Evolutionary conservation across 2,888 invertebrate genomes (phyloP), one percentile per base, ranked within the genome.

Genomic region (Amiota communis): DNA sequence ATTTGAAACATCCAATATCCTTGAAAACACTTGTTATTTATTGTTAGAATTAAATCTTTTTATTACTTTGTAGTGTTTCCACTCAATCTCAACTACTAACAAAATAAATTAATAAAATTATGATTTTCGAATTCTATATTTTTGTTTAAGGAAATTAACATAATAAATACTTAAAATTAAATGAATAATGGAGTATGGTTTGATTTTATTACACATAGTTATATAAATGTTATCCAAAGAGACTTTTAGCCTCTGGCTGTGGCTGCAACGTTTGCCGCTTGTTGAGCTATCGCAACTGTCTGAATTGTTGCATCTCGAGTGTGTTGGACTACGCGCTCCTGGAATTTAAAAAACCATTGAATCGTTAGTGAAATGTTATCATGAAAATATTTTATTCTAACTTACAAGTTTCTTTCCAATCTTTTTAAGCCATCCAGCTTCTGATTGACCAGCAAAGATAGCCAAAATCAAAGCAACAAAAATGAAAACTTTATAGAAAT

Each of bases 341-440:
- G 56, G 56, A 72, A 20, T 57, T 20, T 10, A 64, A 4, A 65
- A 2, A 17, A 59, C 57, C 12, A 71, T 48, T 11, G 2, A n/a
- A 51, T 17, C 8, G 0, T 11, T 17, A 49, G 11, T 36, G 12
- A 10, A 51, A 11, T 0, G 0, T 1, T 1, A 8, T 47, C 13
- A 49, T 17, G n/a, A 49, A 48, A 49, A 67, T 48, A n/a, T 8
- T 67, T 13, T 12, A 11, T 2, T 1, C 1, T 8, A 11, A 79
- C 83, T 84, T 80, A 87, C 87, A 73, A 86, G 72, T 81, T 77
- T 81, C 77, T 87, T 86, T 72, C 83, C 87, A 71, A 87, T 76
- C 68, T 87, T 86, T 73, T 82, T 86, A 2, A 87, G 72, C 87
- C 84, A 87, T 13, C 86, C 85, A n/a, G 87, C 87, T 17, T 88